phyloP scores from a whole-genome alignment of 35 echinoderm and acorn worm species.

The Ptychodera flava region DNA sequence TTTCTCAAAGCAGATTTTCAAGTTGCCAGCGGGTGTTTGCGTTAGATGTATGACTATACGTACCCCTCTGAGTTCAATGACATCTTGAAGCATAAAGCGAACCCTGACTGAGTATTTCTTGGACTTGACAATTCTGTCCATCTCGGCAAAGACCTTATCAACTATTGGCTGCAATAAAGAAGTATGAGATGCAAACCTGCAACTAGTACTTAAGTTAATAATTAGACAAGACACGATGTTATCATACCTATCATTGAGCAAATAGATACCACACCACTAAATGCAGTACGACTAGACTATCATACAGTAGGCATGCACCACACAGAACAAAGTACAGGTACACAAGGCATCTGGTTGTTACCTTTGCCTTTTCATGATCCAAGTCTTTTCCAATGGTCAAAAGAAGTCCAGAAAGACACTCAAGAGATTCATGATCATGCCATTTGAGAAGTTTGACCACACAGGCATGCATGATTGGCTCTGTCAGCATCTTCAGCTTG shows the following conservation, averaged over 20 bases:
- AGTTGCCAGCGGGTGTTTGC: too few relatives aligned
- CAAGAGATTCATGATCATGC: conserved; percentile 77
- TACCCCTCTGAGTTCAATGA: conserved; percentile 70
- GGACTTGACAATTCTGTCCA: conserved; percentile 58
- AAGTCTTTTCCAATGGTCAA: conserved; percentile 69
- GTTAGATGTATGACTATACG: too few relatives aligned
- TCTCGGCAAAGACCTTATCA: conserved; percentile 86
- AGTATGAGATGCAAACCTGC: too few relatives aligned
- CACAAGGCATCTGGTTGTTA: conserved; percentile 6
- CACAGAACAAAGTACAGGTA: too few relatives aligned
- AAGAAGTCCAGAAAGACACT: conserved; percentile 71
- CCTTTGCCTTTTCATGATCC: conserved; percentile 82
- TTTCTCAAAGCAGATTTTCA: too few relatives aligned
- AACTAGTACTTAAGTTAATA: too few relatives aligned
- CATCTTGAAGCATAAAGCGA: conserved; percentile 83
- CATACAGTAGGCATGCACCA: too few relatives aligned
- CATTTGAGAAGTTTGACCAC: conserved; percentile 58
- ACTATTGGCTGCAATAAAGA: conserved; percentile 53
- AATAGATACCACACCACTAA: too few relatives aligned
- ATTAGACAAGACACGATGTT: too few relatives aligned
- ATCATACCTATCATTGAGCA: too few relatives aligned
- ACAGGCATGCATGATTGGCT: conserved; percentile 90
- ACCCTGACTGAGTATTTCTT: conserved; percentile 67
- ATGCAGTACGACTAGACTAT: too few relatives aligned
- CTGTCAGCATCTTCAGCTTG: conserved; percentile 69